Evolutionary conservation across 64 coral and sea anemone genomes (phyloP), one percentile per base, ranked within the genome.

Genomic region (Dendronephthya gigantea): DNA sequence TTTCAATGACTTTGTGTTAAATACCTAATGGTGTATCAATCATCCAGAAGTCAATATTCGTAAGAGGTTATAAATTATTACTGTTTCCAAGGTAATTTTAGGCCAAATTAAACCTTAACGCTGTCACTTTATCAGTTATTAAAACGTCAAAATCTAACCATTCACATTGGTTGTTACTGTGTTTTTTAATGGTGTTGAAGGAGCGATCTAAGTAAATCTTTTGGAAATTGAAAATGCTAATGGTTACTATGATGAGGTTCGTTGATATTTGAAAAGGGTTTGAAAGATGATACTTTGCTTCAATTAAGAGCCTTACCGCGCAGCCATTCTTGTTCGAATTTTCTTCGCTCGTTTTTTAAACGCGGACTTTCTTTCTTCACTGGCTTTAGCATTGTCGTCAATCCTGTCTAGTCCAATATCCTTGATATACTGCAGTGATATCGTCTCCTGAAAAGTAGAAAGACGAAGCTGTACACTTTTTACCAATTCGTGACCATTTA

Each of bases 271-370:
- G 27, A 39, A 45, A 23, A 74, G 22, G 59, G 38, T 0, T 39
- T 49, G 29, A 35, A 33, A 17, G 5, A 83, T 0, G 37, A 10
- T 40, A 10, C 39, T 58, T 56, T 2, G 27, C 11, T 34, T 14
- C 23, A 30, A 1, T 56, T 30, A 41, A 41, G 47, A 52, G 43
- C n/a, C 85, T 87, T 84, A 98, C 95, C 93, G 93, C 16, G 95
- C 87, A 27, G 95, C 90, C 95, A 98, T 98, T 87, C 95, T 89
- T 15, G 95, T 98, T 25, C 95, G 81, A 0, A 98, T 84, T 83
- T 98, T 98, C 81, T 93, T 98, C 1, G 95, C 95, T 88, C 92
- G 81, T 85, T 98, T 98, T 68, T 93, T 93, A 28, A 93, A 52
- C 62, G 92, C 92, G 41, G 93, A 93, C 68, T 90, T 83, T 43